A percentile compares a stretch with the other conserved stretches of the same genome.
Conservation (phyloP, 2,888 invertebrate genomes). For the Thereva unica region DNA sequence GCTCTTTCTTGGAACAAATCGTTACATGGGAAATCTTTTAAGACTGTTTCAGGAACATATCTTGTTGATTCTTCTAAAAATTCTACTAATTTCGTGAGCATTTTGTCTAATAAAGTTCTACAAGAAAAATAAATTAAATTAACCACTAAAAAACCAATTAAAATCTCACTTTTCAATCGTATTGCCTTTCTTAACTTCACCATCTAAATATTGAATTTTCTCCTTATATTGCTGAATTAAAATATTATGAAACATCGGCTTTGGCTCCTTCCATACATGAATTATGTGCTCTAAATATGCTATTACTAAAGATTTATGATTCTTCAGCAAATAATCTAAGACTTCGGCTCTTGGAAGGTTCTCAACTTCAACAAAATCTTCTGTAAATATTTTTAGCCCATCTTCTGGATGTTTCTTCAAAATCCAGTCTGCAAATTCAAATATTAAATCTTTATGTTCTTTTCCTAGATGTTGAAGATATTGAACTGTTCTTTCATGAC, state of each 20-base stretch:
- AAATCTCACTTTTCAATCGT: neutral
- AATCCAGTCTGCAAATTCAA: conserved; percentile 94
- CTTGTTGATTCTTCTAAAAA: conserved; percentile 80
- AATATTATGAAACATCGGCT: conserved; percentile 86
- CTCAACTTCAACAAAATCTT: conserved; percentile 86
- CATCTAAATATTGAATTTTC: conserved; percentile 61
- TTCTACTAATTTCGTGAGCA: conserved; percentile 66
- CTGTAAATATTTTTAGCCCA: conserved; percentile 87
- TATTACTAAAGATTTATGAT: conserved; percentile 79
- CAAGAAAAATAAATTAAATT: conserved; percentile 3
- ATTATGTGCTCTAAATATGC: conserved; percentile 95
- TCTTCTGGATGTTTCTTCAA: conserved; percentile 83
- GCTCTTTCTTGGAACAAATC: conserved; percentile 90
- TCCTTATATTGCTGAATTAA: conserved; percentile 88
- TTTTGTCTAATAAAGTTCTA: conserved; percentile 49
- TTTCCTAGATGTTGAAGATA: conserved; percentile 88
- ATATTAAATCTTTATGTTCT: conserved; percentile 83
- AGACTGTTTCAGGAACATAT: conserved; percentile 85
- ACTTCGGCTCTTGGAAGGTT: conserved; percentile 85
- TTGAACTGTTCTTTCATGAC: conserved; percentile 81
- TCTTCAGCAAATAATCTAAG: conserved; percentile 83
- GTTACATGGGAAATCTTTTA: conserved; percentile 84
- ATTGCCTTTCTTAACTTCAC: conserved; percentile 50
- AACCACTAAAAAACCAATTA: neutral
- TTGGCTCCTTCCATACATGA: conserved; percentile 83